Base-by-base conservation (phyloP, 2,888 invertebrate genomes). In the Crematogaster levior region DNA sequence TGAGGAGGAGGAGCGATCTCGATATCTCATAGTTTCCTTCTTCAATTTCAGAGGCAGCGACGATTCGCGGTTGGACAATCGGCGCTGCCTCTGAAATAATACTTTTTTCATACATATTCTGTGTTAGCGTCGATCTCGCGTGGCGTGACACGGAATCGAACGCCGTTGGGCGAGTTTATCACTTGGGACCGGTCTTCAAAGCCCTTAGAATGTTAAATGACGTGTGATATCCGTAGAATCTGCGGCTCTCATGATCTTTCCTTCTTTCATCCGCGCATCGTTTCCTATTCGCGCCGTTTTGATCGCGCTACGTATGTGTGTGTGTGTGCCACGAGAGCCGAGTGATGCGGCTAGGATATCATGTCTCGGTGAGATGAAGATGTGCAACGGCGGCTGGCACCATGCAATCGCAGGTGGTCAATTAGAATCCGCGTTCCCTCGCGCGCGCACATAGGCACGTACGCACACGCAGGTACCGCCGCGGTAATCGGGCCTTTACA, bases 371-470 rank as follows among this genome's bases (percentile, higher is more conserved):
- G 46, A 84, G 85, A 89, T 87, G 88, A 89, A 89, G 88, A 88
- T 80, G 86, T 86, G 85, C 81, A 84, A 82, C 77, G 77, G 86
- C 84, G 86, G 83, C 79, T 84, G 74, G 83, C 84, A 88, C 82
- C 83, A 75, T 87, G 84, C 88, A 89, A 89, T 89, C 88, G 88
- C 83, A 88, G 87, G 81, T 89, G 89, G 87, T 89, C 88, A 89
- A 89, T 89, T 89, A 89, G 87, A 89, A 87, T 87, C 84, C 84
- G 84, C 89, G 85, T 89, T 89, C 86, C 12, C 77, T 82, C 82
- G 68, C 85, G 61, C 79, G 15, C 30, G 40, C 18, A 27, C 43
- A 18, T 30, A 9, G 27, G 30, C 73, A 51, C 18, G 34, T 10
- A 58, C 53, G 63, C 53, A 43, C 30, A 53, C 18, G 40, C 65